Conservation (phyloP, 1,140 invertebrate species). For the Antheraea mylitta region DNA sequence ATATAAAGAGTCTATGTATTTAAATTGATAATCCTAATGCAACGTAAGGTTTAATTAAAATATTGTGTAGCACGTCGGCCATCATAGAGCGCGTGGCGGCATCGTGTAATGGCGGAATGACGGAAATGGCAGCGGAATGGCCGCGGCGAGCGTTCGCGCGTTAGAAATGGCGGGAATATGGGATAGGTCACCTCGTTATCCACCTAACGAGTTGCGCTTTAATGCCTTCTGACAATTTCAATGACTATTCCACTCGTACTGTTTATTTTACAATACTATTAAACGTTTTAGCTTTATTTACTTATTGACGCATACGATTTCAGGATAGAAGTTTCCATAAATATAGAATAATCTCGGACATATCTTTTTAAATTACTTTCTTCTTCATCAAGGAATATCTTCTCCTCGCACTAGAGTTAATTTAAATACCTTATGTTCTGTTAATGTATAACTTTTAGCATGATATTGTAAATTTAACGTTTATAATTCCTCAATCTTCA, state of each 20-base stretch:
- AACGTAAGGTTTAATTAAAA: not conserved
- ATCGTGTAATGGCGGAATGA: not conserved
- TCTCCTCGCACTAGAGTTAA: no score
- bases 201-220: not conserved
- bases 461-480: no score
- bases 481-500: no score
- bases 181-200: conserved; percentile 1
- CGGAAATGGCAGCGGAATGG: not conserved
- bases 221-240: conserved; percentile 1
- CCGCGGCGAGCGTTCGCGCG: not conserved
- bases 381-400: no score
- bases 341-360: no score
- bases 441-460: no score
- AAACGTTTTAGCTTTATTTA: not conserved
- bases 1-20: not conserved
- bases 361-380: no score
- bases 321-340: not conserved
- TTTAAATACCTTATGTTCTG: no score
- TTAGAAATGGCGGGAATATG: not conserved
- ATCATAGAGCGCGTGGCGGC: not conserved
- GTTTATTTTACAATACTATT: conserved; percentile 3
- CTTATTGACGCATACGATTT: not conserved
- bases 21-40: not conserved
- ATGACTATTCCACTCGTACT: not conserved
- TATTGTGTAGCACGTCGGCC: not conserved